A percentile compares a stretch with the other conserved stretches of the same genome.
Conservation (phyloP, 92 coral and sea anemone genomes). For the Phenganax subtilis region DNA sequence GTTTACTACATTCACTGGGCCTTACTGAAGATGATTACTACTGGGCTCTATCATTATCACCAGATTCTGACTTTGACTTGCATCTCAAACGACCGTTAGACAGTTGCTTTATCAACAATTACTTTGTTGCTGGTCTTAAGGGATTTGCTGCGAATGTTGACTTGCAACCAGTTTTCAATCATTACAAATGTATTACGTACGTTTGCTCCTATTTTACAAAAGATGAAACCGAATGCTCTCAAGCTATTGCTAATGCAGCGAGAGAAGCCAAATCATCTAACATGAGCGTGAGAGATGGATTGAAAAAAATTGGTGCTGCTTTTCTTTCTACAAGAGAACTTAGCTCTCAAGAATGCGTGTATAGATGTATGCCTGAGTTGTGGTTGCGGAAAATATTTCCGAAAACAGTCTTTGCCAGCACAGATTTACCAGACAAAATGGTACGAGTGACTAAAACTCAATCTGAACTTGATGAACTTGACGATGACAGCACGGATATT, state of each 20-base stretch:
- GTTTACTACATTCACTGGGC: no score
- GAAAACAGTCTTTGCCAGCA: not conserved
- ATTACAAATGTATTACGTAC: no score
- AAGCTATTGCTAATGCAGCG: no score
- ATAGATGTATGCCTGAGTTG: no score
- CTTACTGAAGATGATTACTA: no score
- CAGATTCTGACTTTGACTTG: conserved; percentile 4
- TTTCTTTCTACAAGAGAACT: not conserved
- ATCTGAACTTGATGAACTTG: not conserved
- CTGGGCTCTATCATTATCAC: not conserved
- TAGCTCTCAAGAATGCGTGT: not conserved
- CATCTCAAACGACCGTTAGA: not conserved
- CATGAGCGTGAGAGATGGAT: no score
- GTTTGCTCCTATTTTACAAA: not conserved
- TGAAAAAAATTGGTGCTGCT: not conserved
- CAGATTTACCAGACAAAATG: not conserved
- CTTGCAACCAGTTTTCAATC: not conserved
- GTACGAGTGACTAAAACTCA: no score
- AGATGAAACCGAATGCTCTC: not conserved
- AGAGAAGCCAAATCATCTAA: no score
- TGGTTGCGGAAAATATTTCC: not conserved
- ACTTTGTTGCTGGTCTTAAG: no score
- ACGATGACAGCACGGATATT: not conserved
- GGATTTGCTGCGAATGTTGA: no score
- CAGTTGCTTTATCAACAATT: no score